Evolutionary conservation across 2,888 invertebrate genomes (phyloP).

Genomic region (Agrotis segetum): DNA sequence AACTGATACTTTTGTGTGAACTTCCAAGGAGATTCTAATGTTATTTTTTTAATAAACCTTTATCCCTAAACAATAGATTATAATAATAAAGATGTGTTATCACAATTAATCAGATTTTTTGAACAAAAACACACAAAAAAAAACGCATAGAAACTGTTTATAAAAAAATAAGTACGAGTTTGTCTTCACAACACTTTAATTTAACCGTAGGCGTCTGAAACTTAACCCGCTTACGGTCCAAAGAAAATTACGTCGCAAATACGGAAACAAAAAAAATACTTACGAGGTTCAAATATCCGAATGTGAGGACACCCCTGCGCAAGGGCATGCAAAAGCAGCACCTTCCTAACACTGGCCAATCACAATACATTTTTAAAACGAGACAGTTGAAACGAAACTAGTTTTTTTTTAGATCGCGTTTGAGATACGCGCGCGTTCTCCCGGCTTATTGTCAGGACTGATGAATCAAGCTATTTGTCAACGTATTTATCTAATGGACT

Average conservation of each 20-base stretch:
- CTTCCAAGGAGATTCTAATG: background rate
- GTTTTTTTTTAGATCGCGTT: constrained; percentile 22
- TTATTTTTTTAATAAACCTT: background rate
- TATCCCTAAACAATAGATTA: background rate
- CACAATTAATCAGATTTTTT: background rate
- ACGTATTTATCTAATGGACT: constrained; percentile 55
- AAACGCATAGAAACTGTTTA: background rate
- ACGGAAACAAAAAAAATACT: constrained; percentile 64
- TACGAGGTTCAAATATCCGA: constrained; percentile 82
- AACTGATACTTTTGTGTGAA: background rate
- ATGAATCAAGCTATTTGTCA: constrained; percentile 60
- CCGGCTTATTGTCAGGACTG: constrained; percentile 51
- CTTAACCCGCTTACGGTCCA: no score
- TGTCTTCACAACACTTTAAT: constrained; percentile 16
- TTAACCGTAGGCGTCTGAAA: constrained; percentile 37
- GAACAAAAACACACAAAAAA: background rate
- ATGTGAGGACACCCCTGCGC: constrained; percentile 77
- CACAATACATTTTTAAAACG: constrained; percentile 80
- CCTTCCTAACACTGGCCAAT: constrained; percentile 73
- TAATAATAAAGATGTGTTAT: background rate
- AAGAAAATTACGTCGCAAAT: constrained; percentile 34
- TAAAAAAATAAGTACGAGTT: background rate
- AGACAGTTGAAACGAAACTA: constrained; percentile 22
- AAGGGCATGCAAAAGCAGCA: constrained; percentile 86
- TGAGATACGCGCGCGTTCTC: constrained; percentile 41